These are phyloP conservation scores for Brachionus angularis DNA, from an alignment of 1,140 invertebrate species.

Conservation along the genomic window DNA sequence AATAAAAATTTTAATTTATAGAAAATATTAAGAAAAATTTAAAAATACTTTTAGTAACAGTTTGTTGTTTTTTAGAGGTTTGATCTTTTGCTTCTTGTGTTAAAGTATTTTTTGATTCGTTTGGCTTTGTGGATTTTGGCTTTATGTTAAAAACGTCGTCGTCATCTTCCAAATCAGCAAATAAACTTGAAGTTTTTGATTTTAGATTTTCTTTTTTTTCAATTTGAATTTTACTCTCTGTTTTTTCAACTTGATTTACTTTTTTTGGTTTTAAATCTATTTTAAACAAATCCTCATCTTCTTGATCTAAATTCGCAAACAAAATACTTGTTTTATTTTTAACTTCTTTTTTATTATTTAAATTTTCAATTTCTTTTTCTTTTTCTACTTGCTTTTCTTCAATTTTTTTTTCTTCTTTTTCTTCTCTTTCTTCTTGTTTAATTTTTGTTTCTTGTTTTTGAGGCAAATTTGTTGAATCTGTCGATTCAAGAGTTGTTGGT, in stretches of 20 bases:
- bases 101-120: no score
- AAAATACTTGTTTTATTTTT: background rate
- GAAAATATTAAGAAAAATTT: no score
- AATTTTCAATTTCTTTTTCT: background rate
- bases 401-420: background rate
- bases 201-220: background rate
- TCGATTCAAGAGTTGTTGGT: background rate
- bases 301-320: slow-evolving; percentile 12
- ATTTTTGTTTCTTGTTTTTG: background rate
- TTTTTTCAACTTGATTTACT: background rate
- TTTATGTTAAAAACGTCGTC: background rate
- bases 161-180: slow-evolving; percentile 3
- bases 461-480: background rate
- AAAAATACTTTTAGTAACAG: background rate
- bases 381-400: background rate
- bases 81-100: background rate
- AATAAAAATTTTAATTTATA: no score
- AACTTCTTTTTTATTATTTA: background rate
- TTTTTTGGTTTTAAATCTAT: background rate
- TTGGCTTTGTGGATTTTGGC: background rate
- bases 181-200: background rate
- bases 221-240: background rate
- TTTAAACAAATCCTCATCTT: slow-evolving; percentile 33
- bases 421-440: background rate
- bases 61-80: background rate